Conservation (phyloP, 2,113 vertebrate species). For the Octodon degus region DNA sequence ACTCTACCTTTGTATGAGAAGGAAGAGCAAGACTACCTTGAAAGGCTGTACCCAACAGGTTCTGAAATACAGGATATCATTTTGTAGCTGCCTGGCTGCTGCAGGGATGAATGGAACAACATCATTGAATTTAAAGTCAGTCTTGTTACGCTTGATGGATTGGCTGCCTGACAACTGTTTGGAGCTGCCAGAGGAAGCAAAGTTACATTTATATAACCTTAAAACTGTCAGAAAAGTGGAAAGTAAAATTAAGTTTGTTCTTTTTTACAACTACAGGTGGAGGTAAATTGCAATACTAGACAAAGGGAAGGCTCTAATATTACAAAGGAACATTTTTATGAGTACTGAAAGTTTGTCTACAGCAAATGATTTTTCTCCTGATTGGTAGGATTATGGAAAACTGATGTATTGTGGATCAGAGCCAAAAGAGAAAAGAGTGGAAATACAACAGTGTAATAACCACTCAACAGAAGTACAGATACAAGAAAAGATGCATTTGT, state of each 20-base stretch:
- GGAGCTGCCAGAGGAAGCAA: slow-evolving; percentile 70
- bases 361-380: slow-evolving; percentile 35
- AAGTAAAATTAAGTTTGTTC: slow-evolving; percentile 73
- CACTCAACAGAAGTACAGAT: slow-evolving; percentile 65
- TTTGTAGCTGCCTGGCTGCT: slow-evolving; percentile 68
- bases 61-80: slow-evolving; percentile 18
- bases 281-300: slow-evolving; percentile 29
- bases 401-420: slow-evolving; percentile 70
- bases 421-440: slow-evolving; percentile 63
- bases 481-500: slow-evolving; percentile 77
- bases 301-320: slow-evolving; percentile 41
- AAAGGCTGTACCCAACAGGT: background rate
- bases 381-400: slow-evolving; percentile 57
- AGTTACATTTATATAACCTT: slow-evolving; percentile 79
- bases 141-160: slow-evolving; percentile 79
- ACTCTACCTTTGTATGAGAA: background rate
- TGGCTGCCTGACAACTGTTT: slow-evolving; percentile 78
- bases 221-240: slow-evolving; percentile 74
- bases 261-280: slow-evolving; percentile 73
- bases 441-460: slow-evolving; percentile 66
- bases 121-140: slow-evolving; percentile 60
- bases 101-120: slow-evolving; percentile 41
- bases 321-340: slow-evolving; percentile 70
- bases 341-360: slow-evolving; percentile 54
- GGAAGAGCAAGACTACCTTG: slow-evolving; percentile 12